Evolutionary conservation across 1,140 invertebrate genomes (phyloP), one percentile per base, ranked within the genome.

Genomic region (Apocrypta bakeri): DNA sequence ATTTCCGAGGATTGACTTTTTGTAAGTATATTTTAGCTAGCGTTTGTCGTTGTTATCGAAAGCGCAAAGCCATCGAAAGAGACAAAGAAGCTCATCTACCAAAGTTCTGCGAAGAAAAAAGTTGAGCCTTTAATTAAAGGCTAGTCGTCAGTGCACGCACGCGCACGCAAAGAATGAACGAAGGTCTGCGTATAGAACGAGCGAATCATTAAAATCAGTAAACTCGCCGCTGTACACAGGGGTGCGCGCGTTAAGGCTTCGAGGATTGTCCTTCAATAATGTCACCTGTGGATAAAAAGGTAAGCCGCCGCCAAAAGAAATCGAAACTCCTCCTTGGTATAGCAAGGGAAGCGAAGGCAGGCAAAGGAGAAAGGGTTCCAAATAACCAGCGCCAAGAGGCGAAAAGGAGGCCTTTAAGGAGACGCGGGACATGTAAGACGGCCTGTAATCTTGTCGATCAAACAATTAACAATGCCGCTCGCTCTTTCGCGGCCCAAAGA

Each of bases 381-480:
- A n/a, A 48, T 48, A 73, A 17, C 21, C 48, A 56, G 21, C 14
- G 42, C 17, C 24, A 77, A 75, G 33, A 40, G 24, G 78, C 72
- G 63, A 82, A 73, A 82, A 77, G 63, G 73, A 79, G 73, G 84
- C 76, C 78, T 80, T 88, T 87, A 87, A 88, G 87, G 87, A 88
- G 88, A 88, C 85, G 87, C 85, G 86, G 88, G 87, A 88, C 88
- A 91, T 91, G 90, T 91, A 90, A 89, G 90, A 92, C 88, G 90
- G 89, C 87, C 87, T 86, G 88, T 91, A 91, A 92, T 92, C 91
- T 92, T 92, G 90, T 92, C 90, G 90, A 92, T 92, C 91, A 91
- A 91, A 92, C 90, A 91, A 92, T 92, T 92, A 92, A 91, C 90
- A 91, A 91, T 91, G 88, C 89, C 88, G 87, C 84, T 85, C 87